Evolutionary conservation across 2,113 vertebrate genomes (phyloP), one percentile per base, ranked within the genome.

Genomic region (Psammodynastes pulverulentus): DNA sequence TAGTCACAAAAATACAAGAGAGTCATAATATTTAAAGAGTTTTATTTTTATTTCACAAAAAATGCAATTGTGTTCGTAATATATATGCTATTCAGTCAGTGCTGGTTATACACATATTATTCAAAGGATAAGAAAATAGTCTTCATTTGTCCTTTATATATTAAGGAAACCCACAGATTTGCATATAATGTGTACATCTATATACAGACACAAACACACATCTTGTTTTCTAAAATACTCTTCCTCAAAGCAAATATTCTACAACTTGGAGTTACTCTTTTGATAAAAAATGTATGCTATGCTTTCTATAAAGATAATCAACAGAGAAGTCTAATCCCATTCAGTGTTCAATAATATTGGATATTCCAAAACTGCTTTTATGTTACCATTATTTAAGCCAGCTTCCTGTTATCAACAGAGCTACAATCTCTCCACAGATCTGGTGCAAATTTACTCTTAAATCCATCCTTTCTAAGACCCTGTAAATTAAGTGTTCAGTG

Each of bases 71-170:
- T 96, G 93, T 94, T 94, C 95, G 95, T 92, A 96, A 93, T 95
- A 96, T 94, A 94, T 95, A 96, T 97, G 96, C 96, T 95, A 93
- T 95, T 96, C 95, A 91, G 92, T 96, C 94, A 97, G 95, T 96
- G 96, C 96, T 96, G 90, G 90, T 96, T 94, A 96, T 96, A 96
- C 94, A 96, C 96, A 94, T 94, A 88, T 94, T 93, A 94, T 95
- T 72, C 95, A 89, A 95, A 96, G 79, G 95, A 93, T 91, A 96
- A 96, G 95, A 97, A 96, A 96, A 96, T 95, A 96, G 94, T 95
- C 92, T 72, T 95, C 34, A 85, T 89, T 91, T 54, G 92, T 95
- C 94, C 95, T 96, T 95, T 95, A 90, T 93, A 95, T 90, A 94
- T 93, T 58, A 95, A 96, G 95, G 92, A 95, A 94, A 93, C 96